phyloP scores from a whole-genome alignment of 2,113 vertebrate genomes.

The Mobula birostris region DNA sequence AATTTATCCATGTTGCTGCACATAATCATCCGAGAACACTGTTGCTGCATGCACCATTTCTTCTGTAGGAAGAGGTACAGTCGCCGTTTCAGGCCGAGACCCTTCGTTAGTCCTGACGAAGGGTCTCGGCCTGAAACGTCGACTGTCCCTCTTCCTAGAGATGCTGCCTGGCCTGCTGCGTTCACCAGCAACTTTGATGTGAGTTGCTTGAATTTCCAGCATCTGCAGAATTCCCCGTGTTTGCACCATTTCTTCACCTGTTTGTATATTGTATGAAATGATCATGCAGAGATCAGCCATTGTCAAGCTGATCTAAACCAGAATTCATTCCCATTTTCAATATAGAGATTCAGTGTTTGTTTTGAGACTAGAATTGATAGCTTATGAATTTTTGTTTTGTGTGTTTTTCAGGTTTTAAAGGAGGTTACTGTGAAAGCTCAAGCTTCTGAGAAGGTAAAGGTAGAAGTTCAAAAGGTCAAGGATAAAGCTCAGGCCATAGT shows the following conservation, averaged over 20 bases:
- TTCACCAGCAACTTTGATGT: too few relatives aligned
- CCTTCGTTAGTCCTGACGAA: too few relatives aligned
- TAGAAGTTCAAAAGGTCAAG: conserved; percentile 91
- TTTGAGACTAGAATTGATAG: background rate
- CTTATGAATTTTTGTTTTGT: background rate
- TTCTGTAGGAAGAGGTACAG: background rate
- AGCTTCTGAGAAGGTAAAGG: conserved; percentile 82
- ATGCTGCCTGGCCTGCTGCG: too few relatives aligned
- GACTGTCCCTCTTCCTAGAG: too few relatives aligned
- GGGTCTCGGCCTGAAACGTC: too few relatives aligned
- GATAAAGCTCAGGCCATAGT: conserved; percentile 91
- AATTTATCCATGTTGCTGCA: background rate
- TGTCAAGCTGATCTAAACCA: background rate
- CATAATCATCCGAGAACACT: background rate
- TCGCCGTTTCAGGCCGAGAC: too few relatives aligned
- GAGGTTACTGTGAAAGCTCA: conserved; percentile 90
- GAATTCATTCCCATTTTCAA: background rate
- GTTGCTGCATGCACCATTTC: background rate
- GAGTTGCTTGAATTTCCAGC: too few relatives aligned
- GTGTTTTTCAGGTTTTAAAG: conserved; percentile 72
- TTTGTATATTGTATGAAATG: background rate
- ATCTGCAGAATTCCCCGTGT: too few relatives aligned
- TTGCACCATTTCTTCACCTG: background rate
- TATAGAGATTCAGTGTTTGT: background rate
- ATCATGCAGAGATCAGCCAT: background rate